Percentiles rank a stretch among this genome's conserved stretches.
phyloP scores from a whole-genome alignment of 1,140 invertebrate species.

The Drosophila cardini region DNA sequence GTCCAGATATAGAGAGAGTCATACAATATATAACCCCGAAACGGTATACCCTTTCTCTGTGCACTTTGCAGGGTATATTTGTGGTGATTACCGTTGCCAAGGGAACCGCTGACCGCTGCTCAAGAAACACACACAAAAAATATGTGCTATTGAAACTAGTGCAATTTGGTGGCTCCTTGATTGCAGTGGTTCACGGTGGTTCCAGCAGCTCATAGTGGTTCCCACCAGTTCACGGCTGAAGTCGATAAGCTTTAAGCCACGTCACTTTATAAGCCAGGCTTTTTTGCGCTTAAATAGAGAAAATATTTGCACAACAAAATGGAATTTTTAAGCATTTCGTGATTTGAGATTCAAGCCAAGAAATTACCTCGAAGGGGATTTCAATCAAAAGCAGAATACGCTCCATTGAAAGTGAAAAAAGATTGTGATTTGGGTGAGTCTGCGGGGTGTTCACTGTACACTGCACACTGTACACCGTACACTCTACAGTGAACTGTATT shows the following conservation, averaged over 20 bases:
- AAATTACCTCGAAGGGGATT: neutral
- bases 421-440: no score
- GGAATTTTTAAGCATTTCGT: constrained; percentile 47
- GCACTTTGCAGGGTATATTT: constrained; percentile 1
- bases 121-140: neutral
- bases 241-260: constrained; percentile 23
- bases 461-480: no score
- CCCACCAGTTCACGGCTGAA: neutral
- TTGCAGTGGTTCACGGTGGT: constrained; percentile 4
- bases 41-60: no score
- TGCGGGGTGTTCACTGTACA: neutral
- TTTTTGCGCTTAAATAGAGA: neutral
- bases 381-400: constrained; percentile 9
- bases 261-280: constrained; percentile 18
- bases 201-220: neutral
- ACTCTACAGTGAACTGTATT: neutral
- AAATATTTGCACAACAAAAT: constrained; percentile 46
- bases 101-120: constrained; percentile 14
- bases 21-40: no score
- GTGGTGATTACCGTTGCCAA: constrained; percentile 7
- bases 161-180: neutral
- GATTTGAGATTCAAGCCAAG: constrained; percentile 16
- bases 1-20: no score
- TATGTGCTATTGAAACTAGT: neutral
- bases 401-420: neutral